A percentile compares a stretch with the other conserved stretches of the same genome.
phyloP scores from a whole-genome alignment of 2,797 vertebrate species.

The Sebastes cheni region DNA sequence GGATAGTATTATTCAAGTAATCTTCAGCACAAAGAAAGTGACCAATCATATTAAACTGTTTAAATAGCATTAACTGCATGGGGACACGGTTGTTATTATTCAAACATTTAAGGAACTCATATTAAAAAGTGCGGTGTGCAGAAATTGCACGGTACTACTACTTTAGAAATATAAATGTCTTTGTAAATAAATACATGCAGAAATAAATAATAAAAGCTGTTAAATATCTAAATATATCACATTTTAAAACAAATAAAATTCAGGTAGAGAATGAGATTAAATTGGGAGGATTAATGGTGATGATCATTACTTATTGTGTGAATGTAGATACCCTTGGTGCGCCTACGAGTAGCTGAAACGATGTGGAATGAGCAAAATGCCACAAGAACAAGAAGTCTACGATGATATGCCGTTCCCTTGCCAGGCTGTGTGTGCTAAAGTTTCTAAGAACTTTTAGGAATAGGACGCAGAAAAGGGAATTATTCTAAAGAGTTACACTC shows the following conservation, averaged over 20 bases:
- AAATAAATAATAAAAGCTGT: constrained; percentile 81
- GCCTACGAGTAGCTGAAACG: constrained; percentile 47
- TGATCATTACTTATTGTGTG: constrained; percentile 40
- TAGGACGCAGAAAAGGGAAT: constrained; percentile 43
- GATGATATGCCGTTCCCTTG: constrained; percentile 43
- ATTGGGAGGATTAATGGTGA: constrained; percentile 43
- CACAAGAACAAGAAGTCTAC: constrained; percentile 47
- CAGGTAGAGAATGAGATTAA: constrained; percentile 56
- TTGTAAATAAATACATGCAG: constrained; percentile 85
- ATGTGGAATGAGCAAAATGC: constrained; percentile 45
- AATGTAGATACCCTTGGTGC: constrained; percentile 46
- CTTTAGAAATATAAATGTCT: constrained; percentile 85
- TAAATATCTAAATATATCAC: constrained; percentile 82
- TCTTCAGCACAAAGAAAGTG: constrained; percentile 63
- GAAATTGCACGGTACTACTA: constrained; percentile 83
- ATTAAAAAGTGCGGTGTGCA: constrained; percentile 86
- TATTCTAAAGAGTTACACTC: constrained; percentile 37
- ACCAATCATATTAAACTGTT: constrained; percentile 44
- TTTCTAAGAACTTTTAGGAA: constrained; percentile 39
- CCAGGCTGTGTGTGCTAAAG: constrained; percentile 55
- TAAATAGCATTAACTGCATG: constrained; percentile 27
- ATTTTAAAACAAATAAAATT: constrained; percentile 77
- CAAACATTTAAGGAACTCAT: constrained; percentile 75
- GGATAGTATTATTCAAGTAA: constrained; percentile 67
- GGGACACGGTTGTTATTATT: constrained; percentile 49